Percentiles rank a stretch among this genome's conserved stretches.
Conservation (phyloP, 2,797 vertebrate species). For the Gymnopithys bicolor region DNA sequence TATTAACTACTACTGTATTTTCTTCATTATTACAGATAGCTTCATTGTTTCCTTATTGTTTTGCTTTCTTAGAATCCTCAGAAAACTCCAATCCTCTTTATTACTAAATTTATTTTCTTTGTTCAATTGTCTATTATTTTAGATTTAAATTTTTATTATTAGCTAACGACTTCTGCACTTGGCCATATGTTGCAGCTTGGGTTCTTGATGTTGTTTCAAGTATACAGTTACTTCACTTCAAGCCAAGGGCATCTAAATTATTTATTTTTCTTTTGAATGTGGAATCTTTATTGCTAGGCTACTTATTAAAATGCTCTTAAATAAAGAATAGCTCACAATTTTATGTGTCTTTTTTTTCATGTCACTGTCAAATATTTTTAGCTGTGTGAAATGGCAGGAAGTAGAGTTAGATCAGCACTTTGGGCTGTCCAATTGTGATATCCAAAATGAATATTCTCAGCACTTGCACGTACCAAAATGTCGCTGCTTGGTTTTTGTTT, state of each 20-base stretch:
- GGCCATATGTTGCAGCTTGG: not conserved
- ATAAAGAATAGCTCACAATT: not conserved
- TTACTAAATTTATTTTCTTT: not conserved
- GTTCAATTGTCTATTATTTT: rapidly evolving
- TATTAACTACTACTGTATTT: not conserved
- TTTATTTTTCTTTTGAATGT: not conserved
- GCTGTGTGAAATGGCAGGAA: not conserved
- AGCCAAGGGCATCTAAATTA: not conserved
- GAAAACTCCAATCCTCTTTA: not conserved
- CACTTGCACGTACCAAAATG: rapidly evolving
- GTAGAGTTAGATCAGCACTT: not conserved
- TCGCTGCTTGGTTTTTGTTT: not conserved
- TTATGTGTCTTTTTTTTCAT: not conserved
- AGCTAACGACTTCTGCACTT: not conserved
- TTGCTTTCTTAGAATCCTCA: not conserved
- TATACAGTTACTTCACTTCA: not conserved
- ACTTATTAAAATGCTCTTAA: not conserved
- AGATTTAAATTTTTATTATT: not conserved
- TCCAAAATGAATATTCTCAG: not conserved
- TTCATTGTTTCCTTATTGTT: not conserved
- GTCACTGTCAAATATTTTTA: not conserved
- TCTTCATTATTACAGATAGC: not conserved
- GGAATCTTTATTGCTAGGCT: not conserved
- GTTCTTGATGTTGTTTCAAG: not conserved
- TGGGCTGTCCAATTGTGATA: not conserved